Evolutionary conservation across 2,113 vertebrate genomes (phyloP), one percentile per base, ranked within the genome.

Genomic region (Tragelaphus strepsiceros): DNA sequence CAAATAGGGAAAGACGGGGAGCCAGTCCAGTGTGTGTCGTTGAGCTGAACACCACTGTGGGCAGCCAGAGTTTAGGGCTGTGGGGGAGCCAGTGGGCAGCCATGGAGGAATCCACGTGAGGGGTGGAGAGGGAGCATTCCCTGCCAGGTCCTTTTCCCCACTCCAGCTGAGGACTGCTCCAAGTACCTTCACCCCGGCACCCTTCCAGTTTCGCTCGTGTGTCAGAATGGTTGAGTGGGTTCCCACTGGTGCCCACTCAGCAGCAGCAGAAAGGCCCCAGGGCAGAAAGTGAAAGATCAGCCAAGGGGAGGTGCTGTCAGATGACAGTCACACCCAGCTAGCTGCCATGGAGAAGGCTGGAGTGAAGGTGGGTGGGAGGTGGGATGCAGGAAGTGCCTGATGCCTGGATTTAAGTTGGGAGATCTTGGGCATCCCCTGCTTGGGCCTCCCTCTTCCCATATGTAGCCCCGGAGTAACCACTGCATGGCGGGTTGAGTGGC

Each of bases 141-240:
- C 53, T 12, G 9, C 81, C 32, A 17, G 46, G 82, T 28, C 39
- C 77, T 15, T 53, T 15, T 24, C 35, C 19, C 24, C 43, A 1
- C 4, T 64, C 28, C 0, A 3, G 28, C 43, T 32, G 2, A 46
- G 35, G 26, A 14, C 26, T 3, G 22, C 19, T 15, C 35, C 26
- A 2, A 0, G 0, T 0, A 7, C 26, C 5, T 2, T 53, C 1
- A 16, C 6, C 2, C 14, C 17, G 6, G 8, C 13, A 2, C 12
- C 2, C 58, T 3, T 13, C 61, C 17, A 19, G 19, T 11, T 15
- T 5, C 19, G 21, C 35, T 12, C 1, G 0, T 26, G 59, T 3
- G 0, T 53, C 53, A 1, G 4, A 1, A 0, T 9, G 22, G 28
- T 64, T 32, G 30, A 58, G 62, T 4, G 19, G 39, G n/a, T 46